Conservation (phyloP, 2,888 invertebrate species). For the Penaeus monodon region DNA sequence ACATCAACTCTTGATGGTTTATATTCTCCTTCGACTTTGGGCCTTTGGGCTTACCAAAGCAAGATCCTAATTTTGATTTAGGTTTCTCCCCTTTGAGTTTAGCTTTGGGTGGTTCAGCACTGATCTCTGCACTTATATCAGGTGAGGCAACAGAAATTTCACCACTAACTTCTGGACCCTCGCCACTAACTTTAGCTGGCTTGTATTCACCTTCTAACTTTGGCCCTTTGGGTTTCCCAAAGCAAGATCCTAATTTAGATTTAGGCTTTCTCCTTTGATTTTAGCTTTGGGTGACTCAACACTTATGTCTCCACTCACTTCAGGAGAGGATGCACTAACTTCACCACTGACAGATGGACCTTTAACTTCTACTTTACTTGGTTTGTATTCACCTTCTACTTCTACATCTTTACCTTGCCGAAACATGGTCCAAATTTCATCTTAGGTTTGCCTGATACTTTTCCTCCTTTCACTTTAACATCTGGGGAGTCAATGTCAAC, state of each 20-base stretch:
- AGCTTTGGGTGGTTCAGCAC: constrained; percentile 25
- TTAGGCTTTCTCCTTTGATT: constrained; percentile 29
- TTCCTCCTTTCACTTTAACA: no score
- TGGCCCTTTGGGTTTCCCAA: constrained; percentile 47
- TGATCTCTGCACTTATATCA: background rate
- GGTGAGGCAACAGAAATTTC: constrained; percentile 14
- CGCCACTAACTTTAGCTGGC: constrained; percentile 24
- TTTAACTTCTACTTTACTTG: constrained; percentile 12
- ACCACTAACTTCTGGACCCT: constrained; percentile 9
- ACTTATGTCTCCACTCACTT: no score
- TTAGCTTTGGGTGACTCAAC: no score
- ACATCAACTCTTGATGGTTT: constrained; percentile 15
- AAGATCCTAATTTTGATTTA: constrained; percentile 40
- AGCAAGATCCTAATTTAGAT: constrained; percentile 48
- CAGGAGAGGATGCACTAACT: background rate
- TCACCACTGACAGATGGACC: background rate
- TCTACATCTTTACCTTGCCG: no score
- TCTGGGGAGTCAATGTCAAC: no score
- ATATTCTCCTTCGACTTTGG: constrained; percentile 39
- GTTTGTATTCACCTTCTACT: no score
- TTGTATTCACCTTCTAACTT: constrained; percentile 38
- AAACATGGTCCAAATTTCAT: no score
- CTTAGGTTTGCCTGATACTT: no score
- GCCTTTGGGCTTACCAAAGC: constrained; percentile 37
- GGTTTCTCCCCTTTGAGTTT: constrained; percentile 34